Percentiles rank a stretch among this genome's conserved stretches.
phyloP scores from a whole-genome alignment of 2,888 invertebrate species.

The Drosophila meridionalis region DNA sequence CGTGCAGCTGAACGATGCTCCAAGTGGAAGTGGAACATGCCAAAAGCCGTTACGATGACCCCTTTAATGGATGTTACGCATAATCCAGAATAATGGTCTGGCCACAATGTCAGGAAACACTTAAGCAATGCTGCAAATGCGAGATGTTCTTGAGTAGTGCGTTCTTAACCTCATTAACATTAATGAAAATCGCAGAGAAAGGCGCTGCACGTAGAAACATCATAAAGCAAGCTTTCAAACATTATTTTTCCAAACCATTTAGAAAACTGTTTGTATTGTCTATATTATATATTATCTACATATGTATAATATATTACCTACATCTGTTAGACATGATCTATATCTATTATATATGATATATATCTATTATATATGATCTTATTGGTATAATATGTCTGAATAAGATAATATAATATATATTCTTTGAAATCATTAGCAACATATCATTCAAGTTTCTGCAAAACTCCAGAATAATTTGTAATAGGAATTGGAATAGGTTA shows the following conservation, averaged over 20 bases:
- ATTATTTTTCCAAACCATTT: background rate
- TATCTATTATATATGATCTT: background rate
- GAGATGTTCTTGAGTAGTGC: background rate
- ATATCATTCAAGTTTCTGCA: no score
- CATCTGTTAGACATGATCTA: no score
- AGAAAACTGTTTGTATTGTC: background rate
- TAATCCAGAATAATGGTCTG: conserved; percentile 30
- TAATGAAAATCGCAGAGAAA: conserved; percentile 8
- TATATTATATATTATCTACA: no score
- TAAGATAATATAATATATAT: no score
- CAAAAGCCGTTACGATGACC: conserved; percentile 30
- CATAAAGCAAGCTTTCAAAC: background rate
- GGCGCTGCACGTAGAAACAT: background rate
- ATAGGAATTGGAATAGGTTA: no score
- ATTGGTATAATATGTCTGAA: background rate
- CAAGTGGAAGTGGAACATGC: conserved; percentile 33
- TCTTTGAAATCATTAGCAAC: no score
- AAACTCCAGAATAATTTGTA: no score
- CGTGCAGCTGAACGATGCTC: conserved; percentile 34
- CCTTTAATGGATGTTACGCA: conserved; percentile 42
- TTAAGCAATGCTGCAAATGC: conserved; percentile 9
- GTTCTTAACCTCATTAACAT: background rate
- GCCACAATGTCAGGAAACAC: conserved; percentile 23
- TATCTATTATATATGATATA: no score
- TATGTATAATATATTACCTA: no score